Conservation (phyloP, 2,797 vertebrate genomes). For the Urocyon cinereoargenteus region DNA sequence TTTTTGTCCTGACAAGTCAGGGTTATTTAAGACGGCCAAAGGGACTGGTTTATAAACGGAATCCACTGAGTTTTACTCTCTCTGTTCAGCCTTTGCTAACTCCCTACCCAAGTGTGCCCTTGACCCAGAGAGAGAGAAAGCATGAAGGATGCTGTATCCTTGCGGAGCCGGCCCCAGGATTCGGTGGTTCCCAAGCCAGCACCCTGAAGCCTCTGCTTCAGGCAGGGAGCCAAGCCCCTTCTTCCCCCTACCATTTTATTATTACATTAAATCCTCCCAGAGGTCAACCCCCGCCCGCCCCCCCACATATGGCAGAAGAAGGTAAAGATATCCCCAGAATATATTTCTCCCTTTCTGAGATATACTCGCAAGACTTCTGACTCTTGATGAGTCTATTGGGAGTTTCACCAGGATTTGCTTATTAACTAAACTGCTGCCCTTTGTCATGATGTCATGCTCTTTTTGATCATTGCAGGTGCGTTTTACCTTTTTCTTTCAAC, state of each 20-base stretch:
- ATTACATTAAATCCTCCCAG: background rate
- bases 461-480: background rate
- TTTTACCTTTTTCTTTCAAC: background rate
- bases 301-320: background rate
- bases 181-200: background rate
- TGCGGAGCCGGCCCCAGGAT: accelerated
- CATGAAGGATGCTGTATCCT: accelerated
- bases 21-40: background rate
- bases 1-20: background rate
- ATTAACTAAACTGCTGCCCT: background rate
- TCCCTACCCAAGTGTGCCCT: background rate
- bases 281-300: background rate
- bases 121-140: background rate
- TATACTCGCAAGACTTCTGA: background rate
- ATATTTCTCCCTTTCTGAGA: background rate
- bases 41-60: background rate
- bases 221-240: accelerated
- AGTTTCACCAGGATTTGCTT: background rate
- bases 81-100: background rate
- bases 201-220: background rate
- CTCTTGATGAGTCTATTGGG: background rate
- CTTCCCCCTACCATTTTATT: background rate
- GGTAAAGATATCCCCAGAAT: background rate
- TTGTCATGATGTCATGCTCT: background rate
- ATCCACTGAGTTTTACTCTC: background rate